Conservation (phyloP, 2,888 invertebrate species). For the Teleogryllus oceanicus region DNA sequence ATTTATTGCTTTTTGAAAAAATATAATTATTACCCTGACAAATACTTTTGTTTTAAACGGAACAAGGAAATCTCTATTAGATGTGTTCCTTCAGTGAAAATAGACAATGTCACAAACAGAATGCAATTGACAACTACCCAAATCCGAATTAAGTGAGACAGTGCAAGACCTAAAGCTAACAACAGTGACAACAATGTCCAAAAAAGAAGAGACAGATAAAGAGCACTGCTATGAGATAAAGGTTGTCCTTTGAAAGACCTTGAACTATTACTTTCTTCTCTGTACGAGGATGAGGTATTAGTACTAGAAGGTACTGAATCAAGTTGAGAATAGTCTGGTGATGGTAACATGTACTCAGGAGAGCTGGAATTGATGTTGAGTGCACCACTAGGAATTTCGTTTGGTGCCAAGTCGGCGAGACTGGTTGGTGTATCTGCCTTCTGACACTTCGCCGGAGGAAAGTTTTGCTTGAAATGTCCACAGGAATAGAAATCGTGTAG, state of each 20-base stretch:
- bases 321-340: constrained; percentile 33
- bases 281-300: not conserved
- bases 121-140: constrained; percentile 57
- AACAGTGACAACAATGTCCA: constrained; percentile 60
- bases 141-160: constrained; percentile 51
- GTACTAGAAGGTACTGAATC: not conserved
- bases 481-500: constrained; percentile 58
- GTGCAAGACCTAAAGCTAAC: constrained; percentile 47
- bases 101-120: constrained; percentile 55
- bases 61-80: constrained; percentile 61
- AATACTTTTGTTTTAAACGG: constrained; percentile 34
- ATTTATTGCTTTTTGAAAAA: not conserved
- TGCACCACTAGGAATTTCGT: not conserved
- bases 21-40: not conserved
- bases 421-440: not conserved
- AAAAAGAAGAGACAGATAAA: constrained; percentile 58
- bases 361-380: not conserved
- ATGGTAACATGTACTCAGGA: constrained; percentile 23
- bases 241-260: too few relatives aligned
- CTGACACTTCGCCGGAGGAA: too few relatives aligned
- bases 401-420: not conserved
- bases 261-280: not conserved
- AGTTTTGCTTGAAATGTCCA: constrained; percentile 48
- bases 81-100: constrained; percentile 59
- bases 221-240: constrained; percentile 41